Evolutionary conservation across 2,113 vertebrate genomes (phyloP), one percentile per base, ranked within the genome.

Genomic region (Ailurus styani): DNA sequence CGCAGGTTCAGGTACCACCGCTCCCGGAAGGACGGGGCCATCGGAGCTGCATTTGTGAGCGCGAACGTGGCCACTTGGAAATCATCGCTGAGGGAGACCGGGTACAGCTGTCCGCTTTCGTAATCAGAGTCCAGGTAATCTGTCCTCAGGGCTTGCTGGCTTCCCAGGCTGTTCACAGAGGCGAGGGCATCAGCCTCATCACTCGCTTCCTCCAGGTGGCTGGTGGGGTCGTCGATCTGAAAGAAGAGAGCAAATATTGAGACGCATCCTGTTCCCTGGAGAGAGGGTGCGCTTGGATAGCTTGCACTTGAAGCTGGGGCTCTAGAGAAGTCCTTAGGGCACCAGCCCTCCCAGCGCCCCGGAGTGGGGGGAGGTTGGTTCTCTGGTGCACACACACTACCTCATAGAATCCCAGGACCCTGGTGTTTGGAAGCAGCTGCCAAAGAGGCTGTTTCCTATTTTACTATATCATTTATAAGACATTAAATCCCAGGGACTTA

Each of bases 201-300:
- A 23, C 82, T 97, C 90, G 95, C 98, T 96, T 99, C 99, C 9
- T 45, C 97, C 27, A 98, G 88, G 81, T 12, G 97, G 87, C 98
- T 99, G 93, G 73, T 78, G 17, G 98, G 98, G 70, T 99, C 99
- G 5, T 99, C 99, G 17, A 99, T 73, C 99, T 99, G 98, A 97
- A 99, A 99, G 2, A 92, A 82, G 0, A 96, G 73, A 96, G 81
- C 21, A 20, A 17, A 6, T 6, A n/a, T 15, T 97, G 55, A 96
- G 83, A 89, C 21, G 70, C 0, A 1, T 52, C 47, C 42, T 13
- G 52, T 11, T 54, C 54, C 31, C 29, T 23, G 66, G 40, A 27
- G 40, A 31, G n/a, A 17, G 0, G 9, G 11, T 21, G 9, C 17
- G 15, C 25, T 7, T 1, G 13, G n/a, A 62, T 20, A 17, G 34